Evolutionary conservation across 2,888 invertebrate species (phyloP), one percentile per base, ranked within the genome.

Genomic region (Osedax fenrisi): DNA sequence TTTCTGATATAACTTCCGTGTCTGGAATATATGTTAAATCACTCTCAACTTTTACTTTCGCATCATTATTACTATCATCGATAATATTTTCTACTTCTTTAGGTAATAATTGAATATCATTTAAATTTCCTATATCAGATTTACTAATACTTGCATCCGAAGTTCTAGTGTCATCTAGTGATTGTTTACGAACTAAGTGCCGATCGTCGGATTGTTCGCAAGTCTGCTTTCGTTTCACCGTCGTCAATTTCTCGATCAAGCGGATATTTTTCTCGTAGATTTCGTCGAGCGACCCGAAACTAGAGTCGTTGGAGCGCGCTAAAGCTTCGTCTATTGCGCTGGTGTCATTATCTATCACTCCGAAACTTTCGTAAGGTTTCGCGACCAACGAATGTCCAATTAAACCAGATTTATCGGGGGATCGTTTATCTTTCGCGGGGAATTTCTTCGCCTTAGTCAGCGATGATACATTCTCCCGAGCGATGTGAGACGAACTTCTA

Each of bases 291-390:
- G 41, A 41, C 5, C 41, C 41, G 41, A 41, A 41, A 17, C 41
- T 41, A 17, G 41, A 41, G 41, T 41, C 41, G 41, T 41, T 41
- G 5, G 41, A 41, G 5, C 41, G 21, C 24, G 62, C 72, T 25
- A 77, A 1, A 3, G 77, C 77, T 66, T 77, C 77, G 24, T 78
- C 76, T 21, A 79, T 61, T 1, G 75, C 75, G 68, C 77, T 76
- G 17, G 78, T 78, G 26, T 78, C 78, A 10, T 73, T 62, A 56
- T 78, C 78, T 26, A 79, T 78, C 26, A 76, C 77, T 3, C 79
- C 79, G 70, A 79, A 78, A 10, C 78, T 75, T 69, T 79, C 75
- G 64, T 79, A 79, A 13, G 78, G 79, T 70, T 78, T 78, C 2
- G 76, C 73, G 56, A 77, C 17, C 41, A 41, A 17, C 41, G 41